Percentiles rank a stretch among this genome's conserved stretches.
phyloP scores from a whole-genome alignment of 1,140 invertebrate genomes.

The Drosophila pachea region DNA sequence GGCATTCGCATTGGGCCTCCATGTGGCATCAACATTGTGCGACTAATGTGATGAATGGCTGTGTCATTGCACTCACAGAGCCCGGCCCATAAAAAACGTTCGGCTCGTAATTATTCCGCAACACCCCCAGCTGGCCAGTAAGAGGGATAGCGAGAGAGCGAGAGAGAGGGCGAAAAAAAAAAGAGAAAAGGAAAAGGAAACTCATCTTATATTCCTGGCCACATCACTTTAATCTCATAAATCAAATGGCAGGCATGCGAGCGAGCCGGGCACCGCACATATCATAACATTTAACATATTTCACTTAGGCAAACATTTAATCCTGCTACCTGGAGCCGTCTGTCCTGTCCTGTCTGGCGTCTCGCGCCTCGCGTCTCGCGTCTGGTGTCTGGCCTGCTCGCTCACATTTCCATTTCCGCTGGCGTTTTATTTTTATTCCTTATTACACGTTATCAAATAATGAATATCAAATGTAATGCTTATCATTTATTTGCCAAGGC shows the following conservation, averaged over 20 bases:
- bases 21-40: conserved; percentile 62
- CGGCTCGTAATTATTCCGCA: conserved; percentile 44
- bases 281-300: conserved; percentile 75
- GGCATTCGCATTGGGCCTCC: conserved; percentile 35
- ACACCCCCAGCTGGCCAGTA: no score
- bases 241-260: conserved; percentile 42
- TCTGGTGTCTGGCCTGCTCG: not conserved
- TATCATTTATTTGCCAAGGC: conserved; percentile 78
- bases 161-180: no score
- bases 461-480: conserved; percentile 79
- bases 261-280: conserved; percentile 42
- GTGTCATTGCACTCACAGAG: conserved; percentile 21
- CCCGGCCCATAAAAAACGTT: conserved; percentile 16
- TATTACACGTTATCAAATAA: conserved; percentile 78
- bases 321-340: conserved; percentile 34
- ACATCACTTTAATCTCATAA: conserved; percentile 65
- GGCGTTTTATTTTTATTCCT: conserved; percentile 76
- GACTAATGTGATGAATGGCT: conserved; percentile 64
- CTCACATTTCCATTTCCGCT: conserved; percentile 72
- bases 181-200: not conserved
- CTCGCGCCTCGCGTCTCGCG: no score
- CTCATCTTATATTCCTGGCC: conserved; percentile 3
- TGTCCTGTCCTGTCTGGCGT: conserved; percentile 33
- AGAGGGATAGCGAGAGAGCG: no score
- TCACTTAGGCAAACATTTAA: conserved; percentile 75